Evolutionary conservation across 2,888 invertebrate species (phyloP).

Genomic region (Neria commutata): DNA sequence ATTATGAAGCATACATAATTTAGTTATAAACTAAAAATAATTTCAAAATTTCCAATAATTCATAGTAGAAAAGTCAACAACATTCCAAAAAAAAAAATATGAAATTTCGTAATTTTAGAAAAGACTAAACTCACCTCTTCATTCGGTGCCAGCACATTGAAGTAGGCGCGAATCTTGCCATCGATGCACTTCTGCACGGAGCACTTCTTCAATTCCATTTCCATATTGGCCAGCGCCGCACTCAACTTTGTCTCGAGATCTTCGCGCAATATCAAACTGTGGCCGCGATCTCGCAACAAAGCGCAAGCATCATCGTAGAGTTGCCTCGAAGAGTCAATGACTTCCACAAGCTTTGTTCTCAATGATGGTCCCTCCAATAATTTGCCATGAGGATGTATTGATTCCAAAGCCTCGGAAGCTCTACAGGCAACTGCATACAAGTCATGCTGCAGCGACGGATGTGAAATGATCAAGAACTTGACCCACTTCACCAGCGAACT

Average conservation of each 20-base stretch:
- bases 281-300: conserved; percentile 72
- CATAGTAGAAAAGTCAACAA: background rate
- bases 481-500: conserved; percentile 88
- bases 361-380: conserved; percentile 78
- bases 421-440: conserved; percentile 78
- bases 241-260: conserved; percentile 74
- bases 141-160: conserved; percentile 58
- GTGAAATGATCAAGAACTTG: conserved; percentile 70
- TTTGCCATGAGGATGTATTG: conserved; percentile 81
- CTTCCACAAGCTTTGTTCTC: conserved; percentile 74
- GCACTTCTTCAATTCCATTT: conserved; percentile 75
- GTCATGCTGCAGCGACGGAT: conserved; percentile 73
- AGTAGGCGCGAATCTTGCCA: conserved; percentile 58
- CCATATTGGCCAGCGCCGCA: conserved; percentile 71
- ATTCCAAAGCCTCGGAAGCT: conserved; percentile 72
- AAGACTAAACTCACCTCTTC: conserved; percentile 54
- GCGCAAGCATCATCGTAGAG: conserved; percentile 77
- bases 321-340: conserved; percentile 62
- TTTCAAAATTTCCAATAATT: too few species aligned
- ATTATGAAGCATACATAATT: too few species aligned
- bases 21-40: too few species aligned
- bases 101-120: too few species aligned
- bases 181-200: conserved; percentile 63
- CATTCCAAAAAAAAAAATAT: background rate
- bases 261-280: conserved; percentile 69